A percentile compares a stretch with the other conserved stretches of the same genome.
Evolutionary conservation across 2,888 invertebrate species (phyloP).

Genomic region (Hyppa rectilinea): DNA sequence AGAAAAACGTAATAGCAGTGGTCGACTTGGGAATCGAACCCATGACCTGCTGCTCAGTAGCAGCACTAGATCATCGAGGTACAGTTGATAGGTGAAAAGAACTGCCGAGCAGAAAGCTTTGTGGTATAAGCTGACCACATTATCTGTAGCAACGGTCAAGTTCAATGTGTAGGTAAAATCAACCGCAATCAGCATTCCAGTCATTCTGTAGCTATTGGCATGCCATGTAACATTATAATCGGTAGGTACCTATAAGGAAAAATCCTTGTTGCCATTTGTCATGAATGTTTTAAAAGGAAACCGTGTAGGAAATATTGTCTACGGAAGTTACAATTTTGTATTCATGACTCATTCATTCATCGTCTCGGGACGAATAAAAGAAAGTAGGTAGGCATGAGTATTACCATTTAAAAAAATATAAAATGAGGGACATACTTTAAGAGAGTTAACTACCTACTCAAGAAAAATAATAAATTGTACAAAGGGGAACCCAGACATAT

Average conservation of each 20-base stretch:
- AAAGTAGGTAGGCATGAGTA: neutral
- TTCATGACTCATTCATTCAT: conserved; percentile 8
- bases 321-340: conserved; percentile 28
- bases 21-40: neutral
- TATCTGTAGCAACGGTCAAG: neutral
- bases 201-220: conserved; percentile 1
- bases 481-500: too few species aligned
- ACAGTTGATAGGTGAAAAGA: too few species aligned
- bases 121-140: neutral
- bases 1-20: neutral
- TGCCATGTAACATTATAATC: conserved; percentile 1
- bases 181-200: conserved; percentile 21
- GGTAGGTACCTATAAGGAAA: conserved; percentile 33
- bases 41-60: neutral
- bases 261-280: conserved; percentile 46
- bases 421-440: too few species aligned
- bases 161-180: neutral
- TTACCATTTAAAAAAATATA: too few species aligned
- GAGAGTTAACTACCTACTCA: too few species aligned
- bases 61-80: too few species aligned
- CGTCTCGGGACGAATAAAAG: neutral
- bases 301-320: conserved; percentile 32
- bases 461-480: too few species aligned
- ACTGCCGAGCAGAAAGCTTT: neutral
- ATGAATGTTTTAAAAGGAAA: conserved; percentile 26